A percentile compares a stretch with the other conserved stretches of the same genome.
phyloP scores from a whole-genome alignment of 2,797 vertebrate genomes.

The Bradypus variegatus region DNA sequence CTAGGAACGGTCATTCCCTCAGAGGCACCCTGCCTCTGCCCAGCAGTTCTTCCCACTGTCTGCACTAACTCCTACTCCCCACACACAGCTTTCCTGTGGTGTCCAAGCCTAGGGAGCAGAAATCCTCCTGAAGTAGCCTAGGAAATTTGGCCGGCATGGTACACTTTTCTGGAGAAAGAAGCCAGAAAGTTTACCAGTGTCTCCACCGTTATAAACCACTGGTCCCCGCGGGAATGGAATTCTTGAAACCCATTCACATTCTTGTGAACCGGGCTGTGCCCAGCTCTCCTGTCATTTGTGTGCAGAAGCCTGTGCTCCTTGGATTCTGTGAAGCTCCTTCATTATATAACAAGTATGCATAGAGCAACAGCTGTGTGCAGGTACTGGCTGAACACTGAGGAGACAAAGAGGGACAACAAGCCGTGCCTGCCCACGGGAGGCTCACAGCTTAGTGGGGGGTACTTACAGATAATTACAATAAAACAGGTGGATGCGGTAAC shows the following conservation, averaged over 20 bases:
- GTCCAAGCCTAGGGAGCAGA: not conserved
- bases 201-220: not conserved
- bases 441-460: not conserved
- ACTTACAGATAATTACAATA: not conserved
- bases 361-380: not conserved
- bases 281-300: not conserved
- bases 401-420: not conserved
- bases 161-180: not conserved
- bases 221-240: not conserved
- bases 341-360: not conserved
- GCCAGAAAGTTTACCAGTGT: not conserved
- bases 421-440: not conserved
- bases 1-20: not conserved
- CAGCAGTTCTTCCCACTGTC: not conserved
- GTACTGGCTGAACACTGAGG: not conserved
- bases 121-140: not conserved
- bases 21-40: no score
- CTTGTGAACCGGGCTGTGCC: conserved; percentile 21
- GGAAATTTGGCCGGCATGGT: not conserved
- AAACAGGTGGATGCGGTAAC: not conserved
- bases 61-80: not conserved
- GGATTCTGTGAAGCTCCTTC: not conserved
- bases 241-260: conserved; percentile 8
- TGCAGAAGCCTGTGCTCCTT: not conserved
- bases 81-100: not conserved